Evolutionary conservation across 2,797 vertebrate species (phyloP), one percentile per base, ranked within the genome.

Genomic region (Phalloptychus januarius): DNA sequence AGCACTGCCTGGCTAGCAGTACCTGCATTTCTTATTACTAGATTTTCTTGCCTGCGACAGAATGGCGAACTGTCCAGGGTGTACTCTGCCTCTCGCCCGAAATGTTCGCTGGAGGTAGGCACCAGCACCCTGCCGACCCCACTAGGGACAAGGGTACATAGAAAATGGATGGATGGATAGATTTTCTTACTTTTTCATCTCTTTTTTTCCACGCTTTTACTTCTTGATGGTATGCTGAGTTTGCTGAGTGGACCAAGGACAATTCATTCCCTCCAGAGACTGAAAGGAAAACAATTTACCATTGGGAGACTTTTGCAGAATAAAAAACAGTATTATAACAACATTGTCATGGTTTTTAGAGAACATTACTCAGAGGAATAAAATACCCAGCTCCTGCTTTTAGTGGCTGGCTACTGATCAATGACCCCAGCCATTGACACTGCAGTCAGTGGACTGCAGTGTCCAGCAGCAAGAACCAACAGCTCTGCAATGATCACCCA

Each of bases 321-420:
- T 77, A 78, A 88, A 75, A 80, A 76, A 28, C 61, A 69, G 80
- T 31, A 83, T 87, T 79, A 80, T 87, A 80, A 80, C 85, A 82
- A 87, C 90, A 89, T 91, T 87, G 86, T 87, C 74, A 82, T 71
- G 56, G 76, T 88, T 94, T 92, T 87, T 83, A 84, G 80, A 84
- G 80, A 85, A 86, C 85, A 81, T 83, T 88, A 91, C 89, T 93
- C 92, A 91, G 78, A 61, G 85, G 86, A 75, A 84, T 86, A 83
- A 78, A 81, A 77, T 76, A 79, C 75, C 85, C 84, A 78, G 83
- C 71, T 65, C 76, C 81, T 61, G 75, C 77, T 77, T 85, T 82
- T 75, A 71, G 84, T 7, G 61, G 83, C 84, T 86, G 81, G 81
- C 87, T 82, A 72, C 84, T 92, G 92, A 92, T 91, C 80, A 88